Evolutionary conservation across 1,140 invertebrate genomes (phyloP), one percentile per base, ranked within the genome.

Genomic region (Drosophila paulistorum): DNA sequence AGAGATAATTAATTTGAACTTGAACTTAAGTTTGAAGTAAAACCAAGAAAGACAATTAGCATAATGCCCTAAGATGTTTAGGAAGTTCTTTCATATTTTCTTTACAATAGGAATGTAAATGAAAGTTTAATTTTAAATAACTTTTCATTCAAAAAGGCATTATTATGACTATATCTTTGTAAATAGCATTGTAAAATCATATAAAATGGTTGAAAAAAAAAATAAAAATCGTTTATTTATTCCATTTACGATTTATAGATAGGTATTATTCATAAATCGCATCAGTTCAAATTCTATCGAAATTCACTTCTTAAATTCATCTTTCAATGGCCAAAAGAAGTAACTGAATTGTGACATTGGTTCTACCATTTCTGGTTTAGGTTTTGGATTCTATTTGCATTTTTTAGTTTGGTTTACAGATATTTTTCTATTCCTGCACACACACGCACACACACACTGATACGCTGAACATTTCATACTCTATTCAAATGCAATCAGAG

Each of bases 401-500:
- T 51, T 51, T 30, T 51, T 23, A 23, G 17, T 51, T 51, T 51
- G 20, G 45, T 23, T 23, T 51, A 11, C 10, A 14, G 45, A 51
- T 51, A 51, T 48, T 48, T 48, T 48, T 48, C 45, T 48, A 48
- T 51, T 51, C 17, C 17, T 11, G 10, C 17, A 10, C 45, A 51
- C 45, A 51, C 45, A 51, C 45, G 23, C 45, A 51, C 14, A 45
- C 14, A 45, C 14, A n/a, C 7, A 13, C 39, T 11, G 9, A 41
- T 3, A 42, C 7, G 1, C 45, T 51, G 17, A 11, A 51, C 45
- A 51, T 51, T 51, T 51, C 45, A 51, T 51, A 51, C 17, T 51
- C 45, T 23, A 51, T 51, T 51, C 45, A 51, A 51, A 51, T 51
- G 45, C 45, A 51, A 51, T 51, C 45, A 51, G 45, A 51, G 17